phyloP scores from a whole-genome alignment of 2,113 vertebrate species.

The Montifringilla adamsi region DNA sequence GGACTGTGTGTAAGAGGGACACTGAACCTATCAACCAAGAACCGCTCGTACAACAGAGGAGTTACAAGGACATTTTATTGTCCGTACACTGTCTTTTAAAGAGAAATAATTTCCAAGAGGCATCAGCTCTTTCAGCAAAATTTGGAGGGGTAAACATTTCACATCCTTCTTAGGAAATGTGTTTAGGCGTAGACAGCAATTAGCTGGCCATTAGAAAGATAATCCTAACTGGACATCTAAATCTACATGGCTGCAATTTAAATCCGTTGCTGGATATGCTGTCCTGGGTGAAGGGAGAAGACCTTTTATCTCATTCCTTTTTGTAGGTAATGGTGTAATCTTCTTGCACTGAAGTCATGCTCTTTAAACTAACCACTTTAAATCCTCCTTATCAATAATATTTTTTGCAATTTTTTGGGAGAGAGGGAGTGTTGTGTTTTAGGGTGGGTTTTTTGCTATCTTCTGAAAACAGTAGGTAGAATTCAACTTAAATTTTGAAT shows the following conservation, averaged over 20 bases:
- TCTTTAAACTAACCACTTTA: not conserved
- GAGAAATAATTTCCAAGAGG: not conserved
- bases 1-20: not conserved
- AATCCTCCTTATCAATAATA: not conserved
- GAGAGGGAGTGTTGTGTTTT: not conserved
- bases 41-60: fast-evolving
- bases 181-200: not conserved
- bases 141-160: not conserved
- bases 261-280: not conserved
- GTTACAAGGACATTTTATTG: not conserved
- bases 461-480: not conserved
- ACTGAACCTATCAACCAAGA: not conserved
- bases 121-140: not conserved
- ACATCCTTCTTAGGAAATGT: not conserved
- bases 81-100: not conserved
- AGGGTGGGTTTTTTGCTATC: not conserved
- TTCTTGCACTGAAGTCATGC: not conserved
- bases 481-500: not conserved
- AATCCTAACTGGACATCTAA: not conserved
- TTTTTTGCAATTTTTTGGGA: not conserved
- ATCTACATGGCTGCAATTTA: not conserved
- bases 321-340: not conserved
- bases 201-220: not conserved
- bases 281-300: not conserved
- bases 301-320: not conserved